Conservation (phyloP, 2,113 vertebrate species). For the Capreolus pygargus region DNA sequence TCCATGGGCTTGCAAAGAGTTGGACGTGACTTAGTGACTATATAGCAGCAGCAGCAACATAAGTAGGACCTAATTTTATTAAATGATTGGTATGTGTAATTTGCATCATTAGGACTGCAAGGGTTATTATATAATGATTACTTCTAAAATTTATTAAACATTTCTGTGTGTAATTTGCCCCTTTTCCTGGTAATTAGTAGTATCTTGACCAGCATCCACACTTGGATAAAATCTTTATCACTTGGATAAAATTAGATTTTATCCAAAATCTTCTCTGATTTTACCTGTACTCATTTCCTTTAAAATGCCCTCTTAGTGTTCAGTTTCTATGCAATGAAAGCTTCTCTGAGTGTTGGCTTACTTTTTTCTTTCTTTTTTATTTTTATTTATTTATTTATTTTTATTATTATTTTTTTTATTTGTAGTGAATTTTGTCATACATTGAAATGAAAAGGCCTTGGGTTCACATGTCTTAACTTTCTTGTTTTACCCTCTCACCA, state of each 20-base stretch:
- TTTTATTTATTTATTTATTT: too few species aligned
- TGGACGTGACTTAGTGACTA: not conserved
- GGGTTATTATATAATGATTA: not conserved
- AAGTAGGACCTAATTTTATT: not conserved
- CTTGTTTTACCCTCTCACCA: not conserved
- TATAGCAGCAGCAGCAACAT: not conserved
- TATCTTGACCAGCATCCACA: not conserved
- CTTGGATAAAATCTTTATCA: not conserved
- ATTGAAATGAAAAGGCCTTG: too few species aligned
- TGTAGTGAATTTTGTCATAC: too few species aligned
- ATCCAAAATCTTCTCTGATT: not conserved
- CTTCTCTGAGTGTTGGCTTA: not conserved
- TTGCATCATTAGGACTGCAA: not conserved
- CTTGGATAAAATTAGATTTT: not conserved
- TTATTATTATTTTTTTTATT: too few species aligned
- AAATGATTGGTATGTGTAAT: not conserved
- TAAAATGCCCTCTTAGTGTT: not conserved
- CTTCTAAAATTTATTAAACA: not conserved
- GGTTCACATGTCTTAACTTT: too few species aligned
- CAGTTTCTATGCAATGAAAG: not conserved
- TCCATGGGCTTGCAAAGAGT: not conserved
- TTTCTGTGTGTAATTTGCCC: not conserved
- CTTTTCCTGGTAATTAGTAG: not conserved
- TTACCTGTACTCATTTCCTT: not conserved
- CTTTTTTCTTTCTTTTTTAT: too few species aligned